phyloP scores from a whole-genome alignment of 2,888 invertebrate species.

The Ommatoiulus sabulosus region DNA sequence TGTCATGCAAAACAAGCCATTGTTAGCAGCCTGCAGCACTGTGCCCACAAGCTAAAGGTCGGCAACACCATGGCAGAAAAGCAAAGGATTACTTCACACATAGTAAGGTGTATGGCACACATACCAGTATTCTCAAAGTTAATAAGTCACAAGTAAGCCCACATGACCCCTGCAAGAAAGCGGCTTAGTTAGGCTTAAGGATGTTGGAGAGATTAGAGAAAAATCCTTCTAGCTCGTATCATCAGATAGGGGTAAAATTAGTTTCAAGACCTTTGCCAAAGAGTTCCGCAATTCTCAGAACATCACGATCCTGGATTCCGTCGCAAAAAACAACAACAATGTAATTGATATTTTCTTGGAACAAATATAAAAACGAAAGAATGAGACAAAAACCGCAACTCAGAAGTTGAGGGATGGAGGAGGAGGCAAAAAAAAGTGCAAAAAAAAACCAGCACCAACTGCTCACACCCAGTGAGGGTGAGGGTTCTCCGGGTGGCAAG shows the following conservation, averaged over 20 bases:
- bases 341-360: background rate
- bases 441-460: background rate
- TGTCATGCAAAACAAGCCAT: background rate
- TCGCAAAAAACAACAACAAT: background rate
- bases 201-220: background rate
- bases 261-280: background rate
- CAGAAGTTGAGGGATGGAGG: background rate
- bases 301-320: background rate
- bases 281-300: background rate
- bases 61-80: background rate
- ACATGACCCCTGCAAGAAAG: constrained; percentile 1
- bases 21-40: background rate
- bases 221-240: background rate
- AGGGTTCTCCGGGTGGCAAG: constrained; percentile 11
- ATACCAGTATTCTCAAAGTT: background rate
- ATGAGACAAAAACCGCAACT: background rate
- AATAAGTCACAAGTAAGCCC: constrained; percentile 12
- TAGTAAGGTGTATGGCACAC: background rate
- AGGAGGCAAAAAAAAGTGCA: background rate
- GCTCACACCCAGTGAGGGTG: constrained; percentile 31
- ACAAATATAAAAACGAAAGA: background rate
- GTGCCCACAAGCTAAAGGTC: background rate
- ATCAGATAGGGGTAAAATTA: constrained; percentile 5
- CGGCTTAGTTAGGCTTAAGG: background rate
- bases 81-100: background rate